Percentiles rank a stretch among this genome's conserved stretches.
Evolutionary conservation across 2,113 vertebrate genomes (phyloP).

Genomic region (Perca fluviatilis): DNA sequence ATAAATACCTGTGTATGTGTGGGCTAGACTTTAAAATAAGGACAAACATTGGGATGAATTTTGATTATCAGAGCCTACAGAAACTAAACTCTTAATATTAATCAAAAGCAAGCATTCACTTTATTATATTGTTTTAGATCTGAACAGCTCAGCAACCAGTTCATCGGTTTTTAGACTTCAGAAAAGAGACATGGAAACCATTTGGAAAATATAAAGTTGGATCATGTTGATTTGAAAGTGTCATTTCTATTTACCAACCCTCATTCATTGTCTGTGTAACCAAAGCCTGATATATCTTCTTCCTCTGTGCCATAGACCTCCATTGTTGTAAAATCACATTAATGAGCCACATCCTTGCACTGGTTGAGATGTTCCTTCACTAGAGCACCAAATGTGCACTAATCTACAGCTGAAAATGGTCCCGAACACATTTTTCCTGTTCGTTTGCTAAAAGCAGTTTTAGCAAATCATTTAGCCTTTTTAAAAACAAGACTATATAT

Average conservation of each 20-base stretch:
- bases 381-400: background rate
- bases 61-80: background rate
- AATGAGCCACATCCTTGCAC: background rate
- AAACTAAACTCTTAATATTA: background rate
- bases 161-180: background rate
- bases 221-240: background rate
- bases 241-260: background rate
- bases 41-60: background rate
- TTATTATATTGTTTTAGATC: background rate
- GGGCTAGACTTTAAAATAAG: background rate
- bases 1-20: too few relatives aligned
- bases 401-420: background rate
- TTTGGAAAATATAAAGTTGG: background rate
- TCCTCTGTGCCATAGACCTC: background rate
- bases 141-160: background rate
- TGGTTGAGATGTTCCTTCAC: background rate
- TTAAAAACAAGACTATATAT: background rate
- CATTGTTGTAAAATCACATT: background rate
- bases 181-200: background rate
- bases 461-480: background rate
- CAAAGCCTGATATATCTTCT: background rate
- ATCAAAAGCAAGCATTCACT: background rate
- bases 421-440: background rate
- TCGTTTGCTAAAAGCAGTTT: background rate
- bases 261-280: background rate